Conservation (phyloP, 1,140 invertebrate genomes). For the Saccostrea glomerata region DNA sequence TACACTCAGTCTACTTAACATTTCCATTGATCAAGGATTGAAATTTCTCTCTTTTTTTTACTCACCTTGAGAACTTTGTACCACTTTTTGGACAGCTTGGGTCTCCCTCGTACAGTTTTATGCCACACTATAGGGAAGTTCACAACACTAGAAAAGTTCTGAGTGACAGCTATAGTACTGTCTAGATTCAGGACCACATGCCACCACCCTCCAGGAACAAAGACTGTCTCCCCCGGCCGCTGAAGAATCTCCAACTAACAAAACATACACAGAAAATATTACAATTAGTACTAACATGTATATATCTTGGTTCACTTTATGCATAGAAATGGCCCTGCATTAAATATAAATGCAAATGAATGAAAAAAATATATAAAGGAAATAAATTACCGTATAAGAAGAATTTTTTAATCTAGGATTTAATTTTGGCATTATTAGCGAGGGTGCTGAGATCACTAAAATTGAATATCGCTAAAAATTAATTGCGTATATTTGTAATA, state of each 20-base stretch:
- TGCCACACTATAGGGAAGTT: constrained; percentile 99
- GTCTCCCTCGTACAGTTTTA: constrained; percentile 96
- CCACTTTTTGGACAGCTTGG: constrained; percentile 95
- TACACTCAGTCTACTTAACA: too few relatives aligned
- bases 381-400: too few relatives aligned
- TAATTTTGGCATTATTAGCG: too few relatives aligned
- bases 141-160: constrained; percentile 97
- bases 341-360: too few relatives aligned
- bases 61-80: constrained; percentile 81
- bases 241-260: constrained; percentile 95
- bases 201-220: constrained; percentile 95
- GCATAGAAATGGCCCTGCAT: neutral
- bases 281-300: too few relatives aligned
- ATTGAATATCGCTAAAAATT: too few relatives aligned
- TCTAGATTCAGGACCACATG: constrained; percentile 99
- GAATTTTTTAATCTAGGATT: too few relatives aligned
- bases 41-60: too few relatives aligned
- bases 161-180: constrained; percentile 97
- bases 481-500: too few relatives aligned
- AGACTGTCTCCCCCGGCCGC: constrained; percentile 97
- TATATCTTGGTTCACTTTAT: neutral
- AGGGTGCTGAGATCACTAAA: too few relatives aligned
- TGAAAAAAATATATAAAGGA: too few relatives aligned
- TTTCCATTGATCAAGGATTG: too few relatives aligned
- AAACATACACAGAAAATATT: neutral